phyloP scores from a whole-genome alignment of 2,888 invertebrate genomes.

The Ophion obscuratus region DNA sequence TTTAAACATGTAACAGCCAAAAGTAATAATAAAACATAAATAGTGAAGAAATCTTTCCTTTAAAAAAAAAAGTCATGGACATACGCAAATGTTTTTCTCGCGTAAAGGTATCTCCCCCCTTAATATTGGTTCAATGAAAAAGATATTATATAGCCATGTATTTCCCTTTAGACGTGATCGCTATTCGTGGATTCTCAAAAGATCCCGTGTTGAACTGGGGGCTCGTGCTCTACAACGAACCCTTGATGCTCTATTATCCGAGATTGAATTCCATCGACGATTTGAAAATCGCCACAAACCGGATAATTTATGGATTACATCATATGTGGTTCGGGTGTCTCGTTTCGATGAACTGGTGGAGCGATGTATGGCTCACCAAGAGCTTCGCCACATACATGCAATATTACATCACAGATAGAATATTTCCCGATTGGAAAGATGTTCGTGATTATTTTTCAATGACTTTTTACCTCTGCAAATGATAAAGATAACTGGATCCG shows the following conservation, averaged over 20 bases:
- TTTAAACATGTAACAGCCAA: too few species aligned
- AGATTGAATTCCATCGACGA: conserved; percentile 85
- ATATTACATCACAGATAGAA: conserved; percentile 55
- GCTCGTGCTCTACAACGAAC: conserved; percentile 20
- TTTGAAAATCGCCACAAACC: conserved; percentile 84
- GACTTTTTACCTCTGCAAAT: background rate
- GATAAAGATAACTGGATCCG: background rate
- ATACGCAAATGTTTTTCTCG: too few species aligned
- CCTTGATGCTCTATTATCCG: conserved; percentile 67
- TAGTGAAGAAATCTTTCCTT: too few species aligned
- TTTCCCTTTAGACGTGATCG: conserved; percentile 78
- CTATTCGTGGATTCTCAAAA: conserved; percentile 15
- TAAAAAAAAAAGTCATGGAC: too few species aligned
- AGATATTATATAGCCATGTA: background rate
- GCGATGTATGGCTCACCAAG: conserved; percentile 89
- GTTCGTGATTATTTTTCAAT: conserved; percentile 59
- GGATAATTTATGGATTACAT: conserved; percentile 89
- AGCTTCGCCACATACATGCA: conserved; percentile 90
- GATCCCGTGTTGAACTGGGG: conserved; percentile 38
- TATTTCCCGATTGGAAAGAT: conserved; percentile 70
- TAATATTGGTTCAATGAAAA: background rate
- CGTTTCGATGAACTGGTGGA: conserved; percentile 90
- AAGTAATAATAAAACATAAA: too few species aligned
- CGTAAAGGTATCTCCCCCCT: too few species aligned
- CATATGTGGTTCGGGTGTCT: conserved; percentile 92